Percentiles rank a stretch among this genome's conserved stretches.
Conservation (phyloP, 2,888 invertebrate genomes). For the Asteroscopus sphinx region DNA sequence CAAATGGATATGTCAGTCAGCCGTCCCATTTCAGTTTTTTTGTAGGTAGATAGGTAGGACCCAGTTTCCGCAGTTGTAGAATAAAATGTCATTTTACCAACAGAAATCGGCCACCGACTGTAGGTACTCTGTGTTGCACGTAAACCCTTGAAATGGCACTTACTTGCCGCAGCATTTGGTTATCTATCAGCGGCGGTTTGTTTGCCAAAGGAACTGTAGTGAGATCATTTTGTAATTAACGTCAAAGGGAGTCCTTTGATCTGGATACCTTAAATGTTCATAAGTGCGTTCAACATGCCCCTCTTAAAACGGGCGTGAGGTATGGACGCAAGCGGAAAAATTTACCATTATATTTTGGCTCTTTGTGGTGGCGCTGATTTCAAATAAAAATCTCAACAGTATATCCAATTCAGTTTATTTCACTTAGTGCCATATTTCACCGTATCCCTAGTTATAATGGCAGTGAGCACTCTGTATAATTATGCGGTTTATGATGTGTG, state of each 20-base stretch:
- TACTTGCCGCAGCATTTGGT: conserved; percentile 41
- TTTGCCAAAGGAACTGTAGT: conserved; percentile 49
- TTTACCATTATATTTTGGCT: too few relatives aligned
- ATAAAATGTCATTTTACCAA: neutral
- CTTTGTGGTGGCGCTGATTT: too few relatives aligned
- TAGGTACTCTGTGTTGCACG: neutral
- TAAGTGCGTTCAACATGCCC: conserved; percentile 70
- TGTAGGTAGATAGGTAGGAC: too few relatives aligned
- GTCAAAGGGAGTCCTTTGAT: conserved; percentile 77
- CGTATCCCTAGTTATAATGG: too few relatives aligned
- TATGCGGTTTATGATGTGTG: conserved; percentile 30
- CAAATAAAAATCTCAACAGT: too few relatives aligned
- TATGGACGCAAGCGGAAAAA: conserved; percentile 43
- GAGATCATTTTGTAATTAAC: conserved; percentile 72
- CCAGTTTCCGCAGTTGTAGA: too few relatives aligned
- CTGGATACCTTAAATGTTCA: conserved; percentile 74
- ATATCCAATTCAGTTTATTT: neutral
- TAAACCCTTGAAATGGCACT: conserved; percentile 10
- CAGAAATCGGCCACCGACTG: neutral
- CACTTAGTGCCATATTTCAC: too few relatives aligned
- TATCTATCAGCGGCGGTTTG: conserved; percentile 57
- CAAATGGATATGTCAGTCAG: too few relatives aligned
- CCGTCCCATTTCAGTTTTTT: too few relatives aligned
- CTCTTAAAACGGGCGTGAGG: conserved; percentile 46
- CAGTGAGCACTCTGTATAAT: neutral